These are phyloP conservation scores for Myzus persicae DNA, from an alignment of 1,140 invertebrate species.

Conservation along the genomic window DNA sequence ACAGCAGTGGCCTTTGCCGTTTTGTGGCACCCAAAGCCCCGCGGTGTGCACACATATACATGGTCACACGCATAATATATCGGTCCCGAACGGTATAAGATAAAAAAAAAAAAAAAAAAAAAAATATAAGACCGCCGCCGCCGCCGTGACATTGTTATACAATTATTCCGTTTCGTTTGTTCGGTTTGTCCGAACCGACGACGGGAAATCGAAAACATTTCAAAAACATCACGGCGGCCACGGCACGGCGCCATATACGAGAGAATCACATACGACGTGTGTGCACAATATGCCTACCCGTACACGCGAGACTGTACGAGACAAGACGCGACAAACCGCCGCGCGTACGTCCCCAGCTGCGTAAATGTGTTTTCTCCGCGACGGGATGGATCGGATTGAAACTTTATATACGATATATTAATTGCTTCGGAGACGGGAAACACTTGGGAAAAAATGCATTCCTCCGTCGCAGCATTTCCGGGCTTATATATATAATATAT, in stretches of 20 bases:
- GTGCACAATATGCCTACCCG: neutral
- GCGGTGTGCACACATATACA: too few relatives aligned
- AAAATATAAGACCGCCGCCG: too few relatives aligned
- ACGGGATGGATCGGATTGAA: neutral
- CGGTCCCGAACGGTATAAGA: neutral
- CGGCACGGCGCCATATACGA: neutral
- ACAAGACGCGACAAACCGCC: neutral
- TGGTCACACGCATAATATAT: neutral
- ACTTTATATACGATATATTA: too few relatives aligned
- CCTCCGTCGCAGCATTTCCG: neutral
- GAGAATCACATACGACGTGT: neutral
- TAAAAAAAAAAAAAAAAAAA: neutral
- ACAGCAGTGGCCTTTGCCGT: too few relatives aligned
- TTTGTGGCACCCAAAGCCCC: neutral
- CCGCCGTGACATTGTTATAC: neutral
- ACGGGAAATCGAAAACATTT: neutral
- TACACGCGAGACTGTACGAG: neutral
- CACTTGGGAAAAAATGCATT: neutral
- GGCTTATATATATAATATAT: too few relatives aligned
- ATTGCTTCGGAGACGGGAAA: neutral
- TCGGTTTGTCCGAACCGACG: neutral
- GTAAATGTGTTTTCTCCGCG: neutral
- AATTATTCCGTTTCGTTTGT: neutral
- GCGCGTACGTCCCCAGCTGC: neutral
- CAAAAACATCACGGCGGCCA: neutral